These are phyloP conservation scores for Hedya salicella DNA, from an alignment of 2,888 invertebrate genomes.

Conservation along the genomic window DNA sequence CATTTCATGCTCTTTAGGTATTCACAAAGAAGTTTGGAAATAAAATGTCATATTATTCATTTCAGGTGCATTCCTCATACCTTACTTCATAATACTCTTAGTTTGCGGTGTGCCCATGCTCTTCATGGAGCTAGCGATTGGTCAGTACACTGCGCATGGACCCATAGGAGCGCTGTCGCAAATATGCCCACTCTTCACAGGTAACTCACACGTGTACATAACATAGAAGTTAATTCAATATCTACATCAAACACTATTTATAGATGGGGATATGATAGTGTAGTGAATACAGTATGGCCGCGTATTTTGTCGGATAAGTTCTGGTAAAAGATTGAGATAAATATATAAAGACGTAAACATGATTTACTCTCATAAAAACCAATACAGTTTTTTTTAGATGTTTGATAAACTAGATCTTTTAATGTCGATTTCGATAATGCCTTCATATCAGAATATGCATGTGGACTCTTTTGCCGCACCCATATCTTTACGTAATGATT, in stretches of 20 bases:
- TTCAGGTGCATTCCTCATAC: conserved; percentile 97
- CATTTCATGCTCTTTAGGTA: not conserved
- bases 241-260: too few species aligned
- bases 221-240: not conserved
- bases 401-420: not conserved
- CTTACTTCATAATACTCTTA: conserved; percentile 96
- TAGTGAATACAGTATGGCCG: too few species aligned
- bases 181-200: conserved; percentile 96
- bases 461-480: conserved; percentile 5
- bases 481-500: conserved; percentile 26
- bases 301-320: too few species aligned
- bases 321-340: too few species aligned
- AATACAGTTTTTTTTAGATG: too few species aligned
- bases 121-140: conserved; percentile 97
- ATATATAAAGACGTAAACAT: too few species aligned
- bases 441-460: conserved; percentile 20
- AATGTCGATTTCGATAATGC: conserved; percentile 32
- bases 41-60: conserved; percentile 52
- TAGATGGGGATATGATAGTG: too few species aligned
- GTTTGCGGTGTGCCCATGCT: conserved; percentile 96
- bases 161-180: conserved; percentile 96
- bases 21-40: not conserved
- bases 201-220: conserved; percentile 73
- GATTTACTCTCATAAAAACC: too few species aligned
- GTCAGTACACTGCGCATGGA: conserved; percentile 96